These are phyloP conservation scores for Microtus ochrogaster DNA, from an alignment of 2,113 vertebrate species.

Conservation along the genomic window DNA sequence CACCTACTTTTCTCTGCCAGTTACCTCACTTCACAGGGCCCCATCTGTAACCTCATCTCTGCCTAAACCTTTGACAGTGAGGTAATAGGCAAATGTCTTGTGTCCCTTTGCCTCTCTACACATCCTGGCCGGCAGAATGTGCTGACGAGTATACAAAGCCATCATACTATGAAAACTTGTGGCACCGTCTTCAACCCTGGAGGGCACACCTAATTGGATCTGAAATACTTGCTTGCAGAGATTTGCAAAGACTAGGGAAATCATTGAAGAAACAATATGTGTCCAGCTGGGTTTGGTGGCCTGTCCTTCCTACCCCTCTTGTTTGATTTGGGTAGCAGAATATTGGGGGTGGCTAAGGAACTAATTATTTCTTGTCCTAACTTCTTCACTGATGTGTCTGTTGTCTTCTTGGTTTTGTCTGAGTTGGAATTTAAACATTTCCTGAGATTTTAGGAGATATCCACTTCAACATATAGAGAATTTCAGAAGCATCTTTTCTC, in stretches of 20 bases:
- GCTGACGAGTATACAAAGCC: slow-evolving; percentile 16
- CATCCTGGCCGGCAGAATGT: slow-evolving; percentile 52
- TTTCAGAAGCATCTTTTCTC: slow-evolving; percentile 1
- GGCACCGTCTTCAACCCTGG: background rate
- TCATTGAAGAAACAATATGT: slow-evolving; percentile 52
- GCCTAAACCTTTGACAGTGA: background rate
- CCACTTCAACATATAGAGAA: background rate
- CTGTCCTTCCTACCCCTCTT: slow-evolving; percentile 10
- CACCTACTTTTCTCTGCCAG: background rate
- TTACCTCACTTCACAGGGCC: background rate
- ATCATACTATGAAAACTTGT: slow-evolving; percentile 48
- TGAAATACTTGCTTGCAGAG: slow-evolving; percentile 57
- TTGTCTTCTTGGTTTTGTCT: slow-evolving; percentile 28
- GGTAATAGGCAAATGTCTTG: slow-evolving; percentile 66
- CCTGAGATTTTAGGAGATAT: slow-evolving; percentile 22
- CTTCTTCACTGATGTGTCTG: background rate
- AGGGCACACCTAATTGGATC: slow-evolving; percentile 46
- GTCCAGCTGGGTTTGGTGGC: background rate
- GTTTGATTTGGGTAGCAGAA: slow-evolving; percentile 49
- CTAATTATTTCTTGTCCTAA: slow-evolving; percentile 25
- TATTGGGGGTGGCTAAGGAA: background rate
- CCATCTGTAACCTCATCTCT: slow-evolving; percentile 8
- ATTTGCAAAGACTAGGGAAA: slow-evolving; percentile 77
- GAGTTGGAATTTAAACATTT: background rate
- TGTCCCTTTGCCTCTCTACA: slow-evolving; percentile 74